A percentile compares a stretch with the other conserved stretches of the same genome.
Evolutionary conservation across 2,113 vertebrate species (phyloP).

Genomic region (Probosciger aterrimus): DNA sequence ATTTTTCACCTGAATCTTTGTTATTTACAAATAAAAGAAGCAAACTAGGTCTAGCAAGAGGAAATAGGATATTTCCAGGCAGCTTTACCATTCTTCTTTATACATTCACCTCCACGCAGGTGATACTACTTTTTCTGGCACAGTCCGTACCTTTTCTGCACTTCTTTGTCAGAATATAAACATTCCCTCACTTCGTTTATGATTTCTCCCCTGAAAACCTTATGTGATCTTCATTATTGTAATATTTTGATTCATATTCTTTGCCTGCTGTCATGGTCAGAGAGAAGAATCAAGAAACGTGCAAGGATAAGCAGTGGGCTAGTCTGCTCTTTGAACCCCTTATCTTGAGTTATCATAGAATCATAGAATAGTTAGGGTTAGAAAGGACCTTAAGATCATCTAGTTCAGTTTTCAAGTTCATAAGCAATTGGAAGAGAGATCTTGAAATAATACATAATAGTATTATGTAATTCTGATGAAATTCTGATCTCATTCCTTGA

Average conservation of each 20-base stretch:
- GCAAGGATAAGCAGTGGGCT: not conserved
- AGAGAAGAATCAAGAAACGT: not conserved
- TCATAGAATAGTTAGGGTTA: not conserved
- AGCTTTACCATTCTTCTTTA: not conserved
- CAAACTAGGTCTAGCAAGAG: not conserved
- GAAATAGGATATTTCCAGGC: not conserved
- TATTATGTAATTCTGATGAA: not conserved
- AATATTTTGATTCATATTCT: not conserved
- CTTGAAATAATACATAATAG: not conserved
- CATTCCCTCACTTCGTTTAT: not conserved
- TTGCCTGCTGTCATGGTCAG: not conserved
- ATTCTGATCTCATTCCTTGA: not conserved
- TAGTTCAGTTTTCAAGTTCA: not conserved
- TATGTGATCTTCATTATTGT: not conserved
- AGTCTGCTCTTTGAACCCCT: not conserved
- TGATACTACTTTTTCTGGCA: accelerated
- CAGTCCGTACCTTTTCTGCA: not conserved
- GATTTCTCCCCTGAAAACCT: not conserved
- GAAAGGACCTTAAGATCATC: not conserved
- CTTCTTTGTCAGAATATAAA: not conserved
- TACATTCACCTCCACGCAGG: not conserved
- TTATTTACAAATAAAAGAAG: not conserved
- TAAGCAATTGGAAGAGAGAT: not conserved
- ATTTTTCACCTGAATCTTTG: not conserved
- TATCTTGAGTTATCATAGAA: not conserved